Conservation (phyloP, 1,140 invertebrate species). For the Dryas iulia region DNA sequence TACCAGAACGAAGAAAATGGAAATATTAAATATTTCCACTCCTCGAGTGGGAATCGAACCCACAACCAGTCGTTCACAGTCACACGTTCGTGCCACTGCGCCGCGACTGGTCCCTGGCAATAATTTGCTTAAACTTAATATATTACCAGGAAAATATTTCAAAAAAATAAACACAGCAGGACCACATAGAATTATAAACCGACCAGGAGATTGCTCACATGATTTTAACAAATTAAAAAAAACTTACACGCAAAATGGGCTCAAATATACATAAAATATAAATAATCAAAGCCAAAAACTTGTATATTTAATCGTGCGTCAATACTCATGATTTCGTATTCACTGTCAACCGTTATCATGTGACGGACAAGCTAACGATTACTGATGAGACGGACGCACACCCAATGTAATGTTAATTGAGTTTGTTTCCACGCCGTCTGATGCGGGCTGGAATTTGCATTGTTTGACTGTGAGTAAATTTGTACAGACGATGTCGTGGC, state of each 20-base stretch:
- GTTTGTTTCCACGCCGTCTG: conserved; percentile 29
- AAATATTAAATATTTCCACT: too few relatives aligned
- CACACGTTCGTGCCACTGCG: too few relatives aligned
- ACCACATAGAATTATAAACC: too few relatives aligned
- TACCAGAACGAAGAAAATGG: too few relatives aligned
- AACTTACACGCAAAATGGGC: not conserved
- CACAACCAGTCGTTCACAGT: too few relatives aligned
- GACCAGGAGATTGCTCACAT: too few relatives aligned
- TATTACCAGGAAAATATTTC: too few relatives aligned
- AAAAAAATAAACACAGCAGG: too few relatives aligned
- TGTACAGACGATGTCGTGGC: not conserved
- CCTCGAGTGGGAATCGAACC: too few relatives aligned
- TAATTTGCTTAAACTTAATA: too few relatives aligned
- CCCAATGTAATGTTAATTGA: conserved; percentile 26
- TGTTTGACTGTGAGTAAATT: conserved; percentile 5
- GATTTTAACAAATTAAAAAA: not conserved
- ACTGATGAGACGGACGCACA: conserved; percentile 23
- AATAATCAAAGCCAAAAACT: conserved; percentile 11
- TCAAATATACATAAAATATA: too few relatives aligned
- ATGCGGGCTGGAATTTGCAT: conserved; percentile 11
- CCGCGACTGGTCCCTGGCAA: too few relatives aligned
- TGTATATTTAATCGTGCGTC: conserved; percentile 5
- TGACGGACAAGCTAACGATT: conserved; percentile 12
- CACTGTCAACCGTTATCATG: not conserved
- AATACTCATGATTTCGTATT: conserved; percentile 17